Base-by-base conservation (phyloP, 2,888 invertebrate species). In the Tricholauxania praeusta region DNA sequence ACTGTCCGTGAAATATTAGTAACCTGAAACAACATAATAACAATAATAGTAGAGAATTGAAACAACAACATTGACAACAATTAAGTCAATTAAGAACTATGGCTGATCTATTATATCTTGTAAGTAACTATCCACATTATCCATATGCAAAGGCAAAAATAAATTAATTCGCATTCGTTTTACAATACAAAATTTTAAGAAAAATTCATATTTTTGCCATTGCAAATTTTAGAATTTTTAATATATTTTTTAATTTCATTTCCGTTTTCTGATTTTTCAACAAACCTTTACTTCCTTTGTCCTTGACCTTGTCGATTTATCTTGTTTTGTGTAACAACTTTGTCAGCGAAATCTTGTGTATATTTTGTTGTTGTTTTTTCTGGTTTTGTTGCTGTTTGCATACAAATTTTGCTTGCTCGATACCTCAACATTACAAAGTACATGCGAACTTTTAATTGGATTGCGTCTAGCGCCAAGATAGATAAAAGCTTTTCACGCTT, bases 91-190 rank as follows among this genome's bases (percentile, higher is more conserved):
- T 39, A 39, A 39, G 39, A 10, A 49, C 49, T 7, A 64, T 64
- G 64, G 15, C 47, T n/a, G 64, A 64, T 48, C 51, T 49, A 19
- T 76, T 78, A 74, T 77, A 78, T 73, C 72, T 80, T 71, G 83
- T 84, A 84, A 84, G 83, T 28, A 28, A 28, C n/a, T n/a, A n/a
- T 83, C 70, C 57, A 67, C 53, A 75, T 70, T 63, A 64, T 65
- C 64, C 72, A 17, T 70, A 73, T 67, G 64, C 64, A 64, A 55
- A 67, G 71, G 68, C 67, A 71, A 51, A 39, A 49, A 17, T 14
- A 32, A 51, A 51, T 39, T 5, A 8, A 39, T 4, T 6, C 10
- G 10, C 39, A 39, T 39, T 8, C 10, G 39, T 39, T 39, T 39
- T 8, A 3, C 10, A 8, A 39, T 0, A n/a, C 4, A n/a, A 22